phyloP scores from a whole-genome alignment of 1,140 invertebrate species.

The Camponotus vicinus region DNA sequence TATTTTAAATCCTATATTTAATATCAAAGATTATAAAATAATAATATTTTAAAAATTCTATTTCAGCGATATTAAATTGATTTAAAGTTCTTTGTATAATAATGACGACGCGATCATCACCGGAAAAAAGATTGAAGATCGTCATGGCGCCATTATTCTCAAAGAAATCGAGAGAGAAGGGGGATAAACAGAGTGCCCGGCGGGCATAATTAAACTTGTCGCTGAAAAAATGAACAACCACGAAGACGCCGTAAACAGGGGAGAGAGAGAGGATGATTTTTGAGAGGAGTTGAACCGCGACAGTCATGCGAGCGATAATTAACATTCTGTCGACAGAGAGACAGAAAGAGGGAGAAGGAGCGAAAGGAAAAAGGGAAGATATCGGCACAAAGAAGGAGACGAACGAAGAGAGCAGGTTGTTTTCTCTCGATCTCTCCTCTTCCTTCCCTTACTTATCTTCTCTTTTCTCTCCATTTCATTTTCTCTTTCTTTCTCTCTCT shows the following conservation, averaged over 20 bases:
- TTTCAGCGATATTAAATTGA: background rate
- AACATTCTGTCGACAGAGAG: constrained; percentile 69
- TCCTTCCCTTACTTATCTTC: background rate
- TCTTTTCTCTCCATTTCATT: background rate
- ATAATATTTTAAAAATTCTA: background rate
- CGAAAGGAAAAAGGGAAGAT: background rate
- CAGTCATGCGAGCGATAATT: constrained; percentile 70
- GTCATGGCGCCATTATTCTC: background rate
- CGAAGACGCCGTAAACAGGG: constrained; percentile 66
- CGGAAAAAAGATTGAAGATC: constrained; percentile 48
- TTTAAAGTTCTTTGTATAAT: background rate
- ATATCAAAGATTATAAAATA: background rate
- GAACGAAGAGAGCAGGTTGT: constrained; percentile 34
- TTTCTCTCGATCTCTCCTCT: constrained; percentile 13
- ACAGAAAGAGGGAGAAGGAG: constrained; percentile 2
- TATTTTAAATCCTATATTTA: background rate
- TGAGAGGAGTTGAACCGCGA: constrained; percentile 46
- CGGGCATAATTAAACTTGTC: constrained; percentile 77
- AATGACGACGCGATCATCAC: constrained; percentile 5
- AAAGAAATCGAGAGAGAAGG: constrained; percentile 30
- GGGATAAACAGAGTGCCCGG: constrained; percentile 47
- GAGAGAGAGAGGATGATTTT: constrained; percentile 28
- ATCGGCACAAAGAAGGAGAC: background rate
- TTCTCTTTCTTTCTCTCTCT: background rate
- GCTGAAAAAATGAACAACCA: constrained; percentile 74